Percentiles rank a stretch among this genome's conserved stretches.
phyloP scores from a whole-genome alignment of 1,140 invertebrate genomes.

The Caerostris extrusa region DNA sequence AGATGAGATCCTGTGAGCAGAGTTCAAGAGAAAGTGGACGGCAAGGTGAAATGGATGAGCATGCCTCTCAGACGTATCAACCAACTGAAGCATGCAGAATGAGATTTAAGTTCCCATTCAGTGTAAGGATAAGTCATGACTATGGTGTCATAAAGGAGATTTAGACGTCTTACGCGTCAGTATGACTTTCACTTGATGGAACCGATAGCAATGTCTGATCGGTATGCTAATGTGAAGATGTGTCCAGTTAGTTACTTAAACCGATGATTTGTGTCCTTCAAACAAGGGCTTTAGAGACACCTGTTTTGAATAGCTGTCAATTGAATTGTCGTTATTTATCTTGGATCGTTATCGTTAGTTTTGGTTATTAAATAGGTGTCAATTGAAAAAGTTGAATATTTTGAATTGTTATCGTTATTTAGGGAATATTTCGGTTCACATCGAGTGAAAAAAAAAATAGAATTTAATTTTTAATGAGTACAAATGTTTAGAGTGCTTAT shows the following conservation, averaged over 20 bases:
- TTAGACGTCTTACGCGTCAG: neutral
- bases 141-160: neutral
- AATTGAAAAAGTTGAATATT: no score
- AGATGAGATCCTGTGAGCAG: neutral
- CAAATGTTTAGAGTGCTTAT: no score
- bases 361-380: no score
- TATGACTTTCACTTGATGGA: constrained; percentile 4
- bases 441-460: no score
- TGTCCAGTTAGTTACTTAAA: neutral
- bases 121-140: neutral
- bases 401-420: no score
- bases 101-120: neutral
- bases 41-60: neutral
- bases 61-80: neutral
- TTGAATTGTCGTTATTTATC: neutral
- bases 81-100: constrained; percentile 5
- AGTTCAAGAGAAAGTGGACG: constrained; percentile 20
- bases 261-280: neutral
- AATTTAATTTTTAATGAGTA: no score
- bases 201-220: neutral
- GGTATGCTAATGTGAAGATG: neutral
- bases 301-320: neutral
- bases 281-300: neutral
- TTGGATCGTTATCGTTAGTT: no score
- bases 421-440: no score